These are phyloP conservation scores for Formica exsecta DNA, from an alignment of 1,140 invertebrate species.

Conservation along the genomic window DNA sequence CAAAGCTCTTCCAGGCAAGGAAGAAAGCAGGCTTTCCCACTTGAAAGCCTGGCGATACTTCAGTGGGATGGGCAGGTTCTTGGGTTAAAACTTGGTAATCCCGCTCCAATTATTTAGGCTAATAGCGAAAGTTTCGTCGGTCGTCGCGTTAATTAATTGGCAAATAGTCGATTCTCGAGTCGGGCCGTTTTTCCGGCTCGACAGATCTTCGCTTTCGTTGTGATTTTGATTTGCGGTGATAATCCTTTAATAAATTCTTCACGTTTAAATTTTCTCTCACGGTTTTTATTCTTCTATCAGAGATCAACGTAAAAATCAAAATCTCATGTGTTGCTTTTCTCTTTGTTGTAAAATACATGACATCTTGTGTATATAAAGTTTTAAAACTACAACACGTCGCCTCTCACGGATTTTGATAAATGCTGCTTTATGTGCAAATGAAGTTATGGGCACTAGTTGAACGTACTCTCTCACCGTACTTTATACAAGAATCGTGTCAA, in stretches of 20 bases:
- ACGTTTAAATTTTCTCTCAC: background rate
- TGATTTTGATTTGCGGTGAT: constrained; percentile 27
- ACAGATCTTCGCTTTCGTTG: background rate
- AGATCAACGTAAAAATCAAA: background rate
- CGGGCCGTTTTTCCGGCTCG: constrained; percentile 44
- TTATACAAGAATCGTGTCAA: constrained; percentile 60
- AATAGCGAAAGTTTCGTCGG: constrained; percentile 67
- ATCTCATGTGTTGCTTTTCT: background rate
- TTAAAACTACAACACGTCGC: constrained; percentile 14
- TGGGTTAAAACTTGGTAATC: constrained; percentile 68
- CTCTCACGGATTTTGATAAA: constrained; percentile 40
- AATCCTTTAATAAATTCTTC: constrained; percentile 33
- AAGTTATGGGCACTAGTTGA: constrained; percentile 44
- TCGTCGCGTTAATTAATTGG: constrained; percentile 64
- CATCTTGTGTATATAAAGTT: background rate
- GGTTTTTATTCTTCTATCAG: background rate
- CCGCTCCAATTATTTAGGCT: constrained; percentile 66
- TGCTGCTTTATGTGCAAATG: constrained; percentile 48
- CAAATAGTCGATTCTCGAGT: constrained; percentile 62
- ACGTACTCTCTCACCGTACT: constrained; percentile 37
- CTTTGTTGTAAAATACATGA: background rate
- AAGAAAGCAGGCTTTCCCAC: constrained; percentile 54
- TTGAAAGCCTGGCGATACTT: constrained; percentile 47
- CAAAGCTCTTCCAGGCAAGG: constrained; percentile 14
- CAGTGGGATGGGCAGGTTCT: constrained; percentile 21